Conservation (phyloP, 1,140 invertebrate genomes). For the Pectinophora gossypiella region DNA sequence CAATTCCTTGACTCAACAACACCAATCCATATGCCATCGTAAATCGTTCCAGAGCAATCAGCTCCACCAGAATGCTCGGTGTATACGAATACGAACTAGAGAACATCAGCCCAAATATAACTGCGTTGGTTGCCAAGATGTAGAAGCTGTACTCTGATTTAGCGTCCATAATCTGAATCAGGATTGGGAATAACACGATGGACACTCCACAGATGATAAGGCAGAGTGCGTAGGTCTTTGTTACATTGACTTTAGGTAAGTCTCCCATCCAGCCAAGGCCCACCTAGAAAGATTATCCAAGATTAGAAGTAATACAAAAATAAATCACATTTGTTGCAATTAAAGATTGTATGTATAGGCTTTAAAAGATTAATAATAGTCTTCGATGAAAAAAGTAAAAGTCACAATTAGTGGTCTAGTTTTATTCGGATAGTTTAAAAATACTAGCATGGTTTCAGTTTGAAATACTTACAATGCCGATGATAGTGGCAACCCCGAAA, state of each 20-base stretch:
- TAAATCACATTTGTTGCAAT: background rate
- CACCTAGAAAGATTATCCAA: conserved; percentile 82
- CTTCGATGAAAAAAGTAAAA: too few relatives aligned
- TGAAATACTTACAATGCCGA: conserved; percentile 85
- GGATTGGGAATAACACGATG: conserved; percentile 82
- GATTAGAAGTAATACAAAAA: background rate
- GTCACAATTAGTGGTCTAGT: too few relatives aligned
- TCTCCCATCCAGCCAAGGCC: conserved; percentile 93
- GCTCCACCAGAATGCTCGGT: conserved; percentile 88
- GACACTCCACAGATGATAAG: conserved; percentile 85
- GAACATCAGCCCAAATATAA: conserved; percentile 88
- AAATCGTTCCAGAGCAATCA: conserved; percentile 85
- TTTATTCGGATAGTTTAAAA: too few relatives aligned
- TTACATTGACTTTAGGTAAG: conserved; percentile 89
- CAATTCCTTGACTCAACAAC: conserved; percentile 89
- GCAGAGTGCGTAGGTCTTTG: conserved; percentile 86
- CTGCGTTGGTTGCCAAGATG: conserved; percentile 75
- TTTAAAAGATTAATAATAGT: background rate
- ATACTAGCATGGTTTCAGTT: too few relatives aligned
- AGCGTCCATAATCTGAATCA: conserved; percentile 47
- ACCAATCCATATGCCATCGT: conserved; percentile 94
- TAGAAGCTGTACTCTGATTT: conserved; percentile 77
- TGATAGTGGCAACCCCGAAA: conserved; percentile 89
- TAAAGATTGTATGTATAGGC: background rate
- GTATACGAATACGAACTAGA: conserved; percentile 92